These are phyloP conservation scores for Idaea aversata DNA, from an alignment of 2,888 invertebrate species.

Conservation along the genomic window DNA sequence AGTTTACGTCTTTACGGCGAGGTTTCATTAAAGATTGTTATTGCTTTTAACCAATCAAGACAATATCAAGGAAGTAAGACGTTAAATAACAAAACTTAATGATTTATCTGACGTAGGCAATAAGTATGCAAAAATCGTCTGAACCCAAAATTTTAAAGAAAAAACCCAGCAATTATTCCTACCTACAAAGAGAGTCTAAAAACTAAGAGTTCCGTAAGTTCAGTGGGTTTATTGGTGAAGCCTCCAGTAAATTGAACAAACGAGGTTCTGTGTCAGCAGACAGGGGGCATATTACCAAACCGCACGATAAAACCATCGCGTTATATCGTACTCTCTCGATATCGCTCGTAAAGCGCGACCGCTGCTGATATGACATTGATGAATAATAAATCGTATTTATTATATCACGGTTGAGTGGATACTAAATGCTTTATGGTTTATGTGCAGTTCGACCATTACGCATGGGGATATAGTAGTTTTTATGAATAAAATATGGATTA, in stretches of 20 bases:
- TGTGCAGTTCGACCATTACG: not conserved
- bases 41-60: no score
- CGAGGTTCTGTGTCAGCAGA: constrained; percentile 38
- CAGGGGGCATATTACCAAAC: not conserved
- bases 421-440: not conserved
- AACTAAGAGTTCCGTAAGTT: constrained; percentile 29
- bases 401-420: not conserved
- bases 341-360: not conserved
- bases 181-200: constrained; percentile 1
- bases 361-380: not conserved
- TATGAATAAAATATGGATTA: not conserved
- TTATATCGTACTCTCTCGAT: not conserved
- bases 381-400: not conserved
- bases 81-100: no score
- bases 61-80: no score
- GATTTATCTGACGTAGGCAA: no score
- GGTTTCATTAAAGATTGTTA: no score
- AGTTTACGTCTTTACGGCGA: no score
- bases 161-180: constrained; percentile 32
- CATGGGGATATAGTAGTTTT: not conserved
- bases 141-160: constrained; percentile 1
- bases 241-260: constrained; percentile 46
- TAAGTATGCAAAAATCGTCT: no score
- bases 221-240: constrained; percentile 38
- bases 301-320: not conserved